Conservation (phyloP, 2,888 invertebrate species). For the Pammene fasciana region DNA sequence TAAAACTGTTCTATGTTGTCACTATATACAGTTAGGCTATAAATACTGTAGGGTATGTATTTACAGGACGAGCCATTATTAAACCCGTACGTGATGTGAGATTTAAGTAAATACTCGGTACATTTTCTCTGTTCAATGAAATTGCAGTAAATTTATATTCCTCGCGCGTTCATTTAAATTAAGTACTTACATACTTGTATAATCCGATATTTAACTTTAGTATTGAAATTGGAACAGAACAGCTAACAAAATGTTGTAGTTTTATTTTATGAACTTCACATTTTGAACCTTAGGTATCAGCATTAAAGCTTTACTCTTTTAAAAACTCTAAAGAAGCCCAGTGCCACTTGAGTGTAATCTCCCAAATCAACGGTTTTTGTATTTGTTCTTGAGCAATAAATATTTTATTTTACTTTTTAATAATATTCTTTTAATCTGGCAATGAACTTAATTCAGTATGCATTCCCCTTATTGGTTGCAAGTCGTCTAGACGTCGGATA, state of each 20-base stretch:
- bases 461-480: too few relatives aligned
- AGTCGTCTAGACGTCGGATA: too few relatives aligned
- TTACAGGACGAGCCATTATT: neutral
- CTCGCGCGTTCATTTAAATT: conserved; percentile 8
- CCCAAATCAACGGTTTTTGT: too few relatives aligned
- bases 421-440: too few relatives aligned
- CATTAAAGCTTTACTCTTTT: too few relatives aligned
- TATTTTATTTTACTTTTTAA: too few relatives aligned
- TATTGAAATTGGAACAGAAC: neutral
- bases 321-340: too few relatives aligned
- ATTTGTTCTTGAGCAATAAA: too few relatives aligned
- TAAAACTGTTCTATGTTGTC: neutral
- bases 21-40: neutral
- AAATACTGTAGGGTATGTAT: neutral
- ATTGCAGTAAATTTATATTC: conserved; percentile 8
- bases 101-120: neutral
- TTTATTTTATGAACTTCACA: too few relatives aligned
- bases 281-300: too few relatives aligned
- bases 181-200: neutral
- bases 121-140: conserved; percentile 10
- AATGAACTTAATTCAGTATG: too few relatives aligned
- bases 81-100: conserved; percentile 7
- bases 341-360: too few relatives aligned
- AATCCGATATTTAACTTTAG: neutral
- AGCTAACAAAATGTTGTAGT: neutral